These are phyloP conservation scores for Apamea sordens DNA, from an alignment of 2,888 invertebrate species.

Conservation along the genomic window DNA sequence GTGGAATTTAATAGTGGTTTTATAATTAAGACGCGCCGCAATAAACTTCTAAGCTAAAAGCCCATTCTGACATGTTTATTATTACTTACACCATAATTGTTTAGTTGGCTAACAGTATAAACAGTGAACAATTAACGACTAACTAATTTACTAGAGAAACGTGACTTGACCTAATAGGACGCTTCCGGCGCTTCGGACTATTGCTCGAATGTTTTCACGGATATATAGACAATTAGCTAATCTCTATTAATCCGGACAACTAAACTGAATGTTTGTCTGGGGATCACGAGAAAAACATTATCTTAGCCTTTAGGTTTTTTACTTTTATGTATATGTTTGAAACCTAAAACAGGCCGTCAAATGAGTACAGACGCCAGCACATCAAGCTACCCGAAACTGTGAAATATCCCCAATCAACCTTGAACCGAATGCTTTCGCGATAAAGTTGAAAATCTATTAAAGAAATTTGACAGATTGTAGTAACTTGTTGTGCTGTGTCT, in stretches of 20 bases:
- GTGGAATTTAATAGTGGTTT: neutral
- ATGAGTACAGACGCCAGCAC: neutral
- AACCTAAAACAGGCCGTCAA: neutral
- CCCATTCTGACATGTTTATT: constrained; percentile 31
- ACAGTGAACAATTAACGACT: constrained; percentile 53
- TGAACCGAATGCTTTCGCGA: too few relatives aligned
- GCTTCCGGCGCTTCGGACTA: constrained; percentile 33
- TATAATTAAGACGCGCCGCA: neutral
- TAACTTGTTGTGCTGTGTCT: too few relatives aligned
- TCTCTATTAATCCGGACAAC: constrained; percentile 35
- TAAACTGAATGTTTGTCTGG: constrained; percentile 16
- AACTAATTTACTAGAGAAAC: constrained; percentile 60
- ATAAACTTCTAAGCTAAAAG: neutral
- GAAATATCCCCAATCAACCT: too few relatives aligned
- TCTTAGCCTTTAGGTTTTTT: neutral
- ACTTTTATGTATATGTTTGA: neutral
- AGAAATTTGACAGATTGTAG: too few relatives aligned
- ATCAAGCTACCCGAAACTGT: too few relatives aligned
- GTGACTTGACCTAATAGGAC: constrained; percentile 62
- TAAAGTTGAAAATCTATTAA: too few relatives aligned
- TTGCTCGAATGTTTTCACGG: constrained; percentile 33
- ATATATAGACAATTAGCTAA: constrained; percentile 55
- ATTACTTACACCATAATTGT: constrained; percentile 39
- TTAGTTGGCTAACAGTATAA: constrained; percentile 46
- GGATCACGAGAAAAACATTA: neutral